Evolutionary conservation across 2,888 invertebrate genomes (phyloP).

Genomic region (Nomada goodeniana): DNA sequence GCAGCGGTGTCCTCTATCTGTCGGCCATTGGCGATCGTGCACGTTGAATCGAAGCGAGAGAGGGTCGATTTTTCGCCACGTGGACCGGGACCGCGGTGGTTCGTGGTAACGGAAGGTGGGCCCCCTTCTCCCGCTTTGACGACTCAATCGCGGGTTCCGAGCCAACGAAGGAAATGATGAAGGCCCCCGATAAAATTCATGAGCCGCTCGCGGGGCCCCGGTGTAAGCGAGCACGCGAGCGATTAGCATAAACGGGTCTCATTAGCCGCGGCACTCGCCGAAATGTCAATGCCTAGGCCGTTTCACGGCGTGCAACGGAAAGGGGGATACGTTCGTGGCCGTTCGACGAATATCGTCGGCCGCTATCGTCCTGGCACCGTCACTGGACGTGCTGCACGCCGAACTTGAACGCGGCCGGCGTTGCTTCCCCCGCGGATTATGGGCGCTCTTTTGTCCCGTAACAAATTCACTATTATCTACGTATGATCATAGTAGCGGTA

Average conservation of each 20-base stretch:
- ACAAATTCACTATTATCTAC: too few species aligned
- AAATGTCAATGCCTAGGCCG: conserved; percentile 69
- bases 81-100: conserved; percentile 21
- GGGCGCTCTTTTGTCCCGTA: background rate
- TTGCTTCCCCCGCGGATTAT: conserved; percentile 18
- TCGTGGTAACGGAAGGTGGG: conserved; percentile 59
- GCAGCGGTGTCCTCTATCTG: conserved; percentile 29
- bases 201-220: conserved; percentile 66
- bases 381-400: conserved; percentile 20
- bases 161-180: conserved; percentile 75
- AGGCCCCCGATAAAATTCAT: conserved; percentile 79
- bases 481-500: too few species aligned
- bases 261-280: conserved; percentile 76
- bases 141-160: conserved; percentile 71
- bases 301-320: conserved; percentile 48
- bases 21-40: conserved; percentile 50
- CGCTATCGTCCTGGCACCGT: conserved; percentile 47
- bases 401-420: conserved; percentile 30
- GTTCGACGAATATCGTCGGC: conserved; percentile 37
- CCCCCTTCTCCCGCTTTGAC: conserved; percentile 60
- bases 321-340: conserved; percentile 47
- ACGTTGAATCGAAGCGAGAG: conserved; percentile 40
- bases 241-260: conserved; percentile 81
- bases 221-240: conserved; percentile 76
- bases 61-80: conserved; percentile 35